Percentiles rank a stretch among this genome's conserved stretches.
These are phyloP conservation scores for Paracyclopina nana DNA, from an alignment of 1,140 invertebrate genomes.

Conservation along the genomic window DNA sequence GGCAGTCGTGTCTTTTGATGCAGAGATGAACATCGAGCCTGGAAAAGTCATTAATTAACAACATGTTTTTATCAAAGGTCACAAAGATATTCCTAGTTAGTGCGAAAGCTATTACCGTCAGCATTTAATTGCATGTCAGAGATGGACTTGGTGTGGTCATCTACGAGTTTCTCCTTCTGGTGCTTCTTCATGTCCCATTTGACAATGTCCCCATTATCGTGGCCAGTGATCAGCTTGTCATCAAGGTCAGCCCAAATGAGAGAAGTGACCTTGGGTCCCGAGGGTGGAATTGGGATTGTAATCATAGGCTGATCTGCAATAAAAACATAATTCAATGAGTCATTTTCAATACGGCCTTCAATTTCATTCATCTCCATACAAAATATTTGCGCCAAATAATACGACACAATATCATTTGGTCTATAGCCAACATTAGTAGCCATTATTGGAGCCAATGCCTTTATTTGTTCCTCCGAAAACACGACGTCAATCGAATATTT, in stretches of 20 bases:
- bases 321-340: constrained; percentile 35
- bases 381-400: no score
- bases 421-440: no score
- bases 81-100: background rate
- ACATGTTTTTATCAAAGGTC: background rate
- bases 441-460: no score
- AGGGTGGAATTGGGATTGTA: constrained; percentile 34
- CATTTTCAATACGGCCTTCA: no score
- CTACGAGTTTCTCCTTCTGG: constrained; percentile 44
- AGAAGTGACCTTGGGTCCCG: constrained; percentile 57
- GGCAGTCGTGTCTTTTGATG: constrained; percentile 79
- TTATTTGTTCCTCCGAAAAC: no score
- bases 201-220: constrained; percentile 74
- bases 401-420: no score
- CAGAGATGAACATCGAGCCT: constrained; percentile 71
- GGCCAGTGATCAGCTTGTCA: constrained; percentile 33
- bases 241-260: constrained; percentile 66
- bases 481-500: no score
- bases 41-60: background rate
- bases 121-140: constrained; percentile 88
- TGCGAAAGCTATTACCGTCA: constrained; percentile 46
- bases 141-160: constrained; percentile 63
- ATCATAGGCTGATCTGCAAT: constrained; percentile 35
- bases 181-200: constrained; percentile 49
- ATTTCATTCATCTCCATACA: no score